These are phyloP conservation scores for Harmothoe impar DNA, from an alignment of 2,888 invertebrate species.

Conservation along the genomic window DNA sequence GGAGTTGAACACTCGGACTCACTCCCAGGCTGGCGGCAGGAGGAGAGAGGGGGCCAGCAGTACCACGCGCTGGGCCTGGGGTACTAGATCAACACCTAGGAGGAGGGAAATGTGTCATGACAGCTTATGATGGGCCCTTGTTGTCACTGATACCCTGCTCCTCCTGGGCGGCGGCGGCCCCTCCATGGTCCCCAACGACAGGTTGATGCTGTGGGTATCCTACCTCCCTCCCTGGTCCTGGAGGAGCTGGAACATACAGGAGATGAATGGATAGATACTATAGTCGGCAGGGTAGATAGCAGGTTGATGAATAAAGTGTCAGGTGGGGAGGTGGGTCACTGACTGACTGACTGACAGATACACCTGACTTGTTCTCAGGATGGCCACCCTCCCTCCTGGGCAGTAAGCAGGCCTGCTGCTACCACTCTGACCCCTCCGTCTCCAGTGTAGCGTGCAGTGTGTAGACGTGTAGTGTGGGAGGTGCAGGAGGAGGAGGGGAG, in stretches of 20 bases:
- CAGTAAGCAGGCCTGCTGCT: background rate
- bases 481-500: too few species aligned
- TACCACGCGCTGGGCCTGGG: background rate
- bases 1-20: background rate
- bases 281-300: too few species aligned
- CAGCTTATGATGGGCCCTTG: conserved; percentile 31
- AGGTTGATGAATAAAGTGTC: background rate
- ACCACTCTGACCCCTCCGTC: background rate
- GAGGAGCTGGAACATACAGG: background rate
- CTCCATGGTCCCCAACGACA: background rate
- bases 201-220: background rate
- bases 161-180: background rate
- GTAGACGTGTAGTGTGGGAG: too few species aligned
- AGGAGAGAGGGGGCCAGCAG: background rate
- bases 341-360: background rate
- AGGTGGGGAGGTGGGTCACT: background rate
- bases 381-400: background rate
- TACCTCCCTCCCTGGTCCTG: background rate
- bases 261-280: too few species aligned
- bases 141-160: background rate
- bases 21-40: background rate
- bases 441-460: too few species aligned
- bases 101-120: conserved; percentile 11
- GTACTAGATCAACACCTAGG: conserved; percentile 3
- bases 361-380: background rate